These are phyloP conservation scores for Macrobrachium nipponense DNA, from an alignment of 1,140 invertebrate genomes.

Conservation along the genomic window DNA sequence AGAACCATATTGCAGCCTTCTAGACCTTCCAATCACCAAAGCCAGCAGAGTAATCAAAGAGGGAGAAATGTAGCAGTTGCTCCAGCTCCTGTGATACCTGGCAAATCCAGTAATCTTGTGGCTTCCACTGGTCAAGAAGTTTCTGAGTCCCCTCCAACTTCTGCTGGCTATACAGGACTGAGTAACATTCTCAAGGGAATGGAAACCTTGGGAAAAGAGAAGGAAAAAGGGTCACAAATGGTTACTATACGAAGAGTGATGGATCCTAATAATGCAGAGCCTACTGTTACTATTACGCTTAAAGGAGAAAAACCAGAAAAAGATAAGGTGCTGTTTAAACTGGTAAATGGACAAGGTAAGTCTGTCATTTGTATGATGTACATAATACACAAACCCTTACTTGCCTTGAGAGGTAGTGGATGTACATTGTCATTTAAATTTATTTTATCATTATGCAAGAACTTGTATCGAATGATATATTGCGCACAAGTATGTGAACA, in stretches of 20 bases:
- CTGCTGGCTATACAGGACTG: constrained; percentile 41
- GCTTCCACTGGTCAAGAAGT: constrained; percentile 6
- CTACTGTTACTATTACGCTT: constrained; percentile 81
- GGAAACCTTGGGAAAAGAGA: constrained; percentile 46
- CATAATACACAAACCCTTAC: too few relatives aligned
- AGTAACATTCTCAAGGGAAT: constrained; percentile 59
- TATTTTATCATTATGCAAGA: too few relatives aligned
- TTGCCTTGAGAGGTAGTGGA: too few relatives aligned
- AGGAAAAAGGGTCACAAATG: constrained; percentile 74
- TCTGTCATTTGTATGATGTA: background rate
- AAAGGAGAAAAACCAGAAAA: constrained; percentile 81
- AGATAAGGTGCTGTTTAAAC: constrained; percentile 79
- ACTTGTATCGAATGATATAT: too few relatives aligned
- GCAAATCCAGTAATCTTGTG: background rate
- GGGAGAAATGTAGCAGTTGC: constrained; percentile 14
- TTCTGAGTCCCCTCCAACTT: background rate
- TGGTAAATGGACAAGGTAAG: constrained; percentile 76
- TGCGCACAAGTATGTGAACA: too few relatives aligned
- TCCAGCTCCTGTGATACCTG: background rate
- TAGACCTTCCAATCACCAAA: constrained; percentile 26
- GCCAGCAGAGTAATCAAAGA: background rate
- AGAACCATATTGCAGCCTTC: constrained; percentile 36
- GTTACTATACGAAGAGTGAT: constrained; percentile 80
- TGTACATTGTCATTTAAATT: too few relatives aligned
- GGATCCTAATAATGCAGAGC: constrained; percentile 75